These are phyloP conservation scores for Agrochola lota DNA, from an alignment of 2,888 invertebrate species.

Conservation along the genomic window DNA sequence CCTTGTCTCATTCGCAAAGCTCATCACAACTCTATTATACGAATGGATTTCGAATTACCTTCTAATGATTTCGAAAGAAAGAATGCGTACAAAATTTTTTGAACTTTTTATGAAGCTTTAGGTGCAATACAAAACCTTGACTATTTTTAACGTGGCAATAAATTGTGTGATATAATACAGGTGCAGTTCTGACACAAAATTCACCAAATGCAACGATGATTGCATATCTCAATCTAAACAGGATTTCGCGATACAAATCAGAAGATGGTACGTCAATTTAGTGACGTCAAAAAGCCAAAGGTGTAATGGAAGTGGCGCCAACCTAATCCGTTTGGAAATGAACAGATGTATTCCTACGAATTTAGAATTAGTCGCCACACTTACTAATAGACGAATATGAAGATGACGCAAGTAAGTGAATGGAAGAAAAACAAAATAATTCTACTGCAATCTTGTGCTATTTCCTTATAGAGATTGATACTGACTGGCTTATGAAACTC, in stretches of 20 bases:
- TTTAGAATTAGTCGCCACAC: slow-evolving; percentile 44
- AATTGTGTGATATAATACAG: neutral
- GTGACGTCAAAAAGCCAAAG: slow-evolving; percentile 47
- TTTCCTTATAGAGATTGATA: neutral
- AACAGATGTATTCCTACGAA: slow-evolving; percentile 42
- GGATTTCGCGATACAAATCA: slow-evolving; percentile 21
- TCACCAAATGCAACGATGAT: neutral
- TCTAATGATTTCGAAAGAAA: neutral
- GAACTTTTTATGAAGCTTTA: neutral
- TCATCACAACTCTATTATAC: neutral
- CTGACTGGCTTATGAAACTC: neutral
- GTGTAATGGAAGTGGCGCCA: slow-evolving; percentile 62
- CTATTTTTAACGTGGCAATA: neutral
- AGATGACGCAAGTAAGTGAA: slow-evolving; percentile 28
- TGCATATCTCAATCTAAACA: slow-evolving; percentile 9
- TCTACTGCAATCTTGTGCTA: neutral
- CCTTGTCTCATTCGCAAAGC: neutral
- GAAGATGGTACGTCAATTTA: slow-evolving; percentile 27
- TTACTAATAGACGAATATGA: slow-evolving; percentile 28
- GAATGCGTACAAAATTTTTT: neutral
- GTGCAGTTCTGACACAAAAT: neutral
- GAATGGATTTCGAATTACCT: neutral
- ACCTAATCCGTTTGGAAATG: slow-evolving; percentile 38
- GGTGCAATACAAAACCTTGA: neutral
- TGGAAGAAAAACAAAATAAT: slow-evolving; percentile 11